A percentile compares a stretch with the other conserved stretches of the same genome.
Conservation (phyloP, 2,797 vertebrate species). For the Okamejei kenojei region DNA sequence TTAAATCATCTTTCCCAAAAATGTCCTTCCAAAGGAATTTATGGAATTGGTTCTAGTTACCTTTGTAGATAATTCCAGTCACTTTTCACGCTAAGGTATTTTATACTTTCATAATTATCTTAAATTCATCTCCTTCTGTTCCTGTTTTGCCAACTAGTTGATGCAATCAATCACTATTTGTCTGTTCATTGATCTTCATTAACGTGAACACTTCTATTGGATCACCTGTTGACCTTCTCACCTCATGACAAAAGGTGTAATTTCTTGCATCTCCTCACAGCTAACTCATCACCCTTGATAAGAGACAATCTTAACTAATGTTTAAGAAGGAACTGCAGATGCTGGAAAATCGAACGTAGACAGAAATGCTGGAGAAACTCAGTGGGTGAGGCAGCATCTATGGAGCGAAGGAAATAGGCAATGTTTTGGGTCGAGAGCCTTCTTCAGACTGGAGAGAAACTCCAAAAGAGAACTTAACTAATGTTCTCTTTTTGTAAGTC, state of each 20-base stretch:
- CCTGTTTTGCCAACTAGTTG: neutral
- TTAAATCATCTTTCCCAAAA: neutral
- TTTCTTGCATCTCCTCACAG: neutral
- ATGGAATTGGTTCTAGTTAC: neutral
- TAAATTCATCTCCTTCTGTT: neutral
- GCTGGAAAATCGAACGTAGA: too few relatives aligned
- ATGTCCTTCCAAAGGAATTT: neutral
- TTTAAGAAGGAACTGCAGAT: too few relatives aligned
- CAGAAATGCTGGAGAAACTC: too few relatives aligned
- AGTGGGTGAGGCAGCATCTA: too few relatives aligned
- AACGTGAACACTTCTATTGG: neutral
- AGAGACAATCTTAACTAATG: neutral
- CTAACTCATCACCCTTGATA: neutral
- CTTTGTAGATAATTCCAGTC: neutral
- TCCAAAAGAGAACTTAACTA: neutral
- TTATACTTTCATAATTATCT: neutral
- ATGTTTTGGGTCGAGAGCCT: too few relatives aligned
- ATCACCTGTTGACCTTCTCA: neutral
- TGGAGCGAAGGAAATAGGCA: too few relatives aligned
- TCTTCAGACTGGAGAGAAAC: too few relatives aligned
- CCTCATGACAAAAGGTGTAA: neutral
- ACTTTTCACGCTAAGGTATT: neutral
- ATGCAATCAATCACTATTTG: constrained; percentile 1
- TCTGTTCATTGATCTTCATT: neutral
- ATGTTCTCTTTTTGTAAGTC: neutral